Conservation (phyloP, 2,113 vertebrate genomes). For the Passer montanus region DNA sequence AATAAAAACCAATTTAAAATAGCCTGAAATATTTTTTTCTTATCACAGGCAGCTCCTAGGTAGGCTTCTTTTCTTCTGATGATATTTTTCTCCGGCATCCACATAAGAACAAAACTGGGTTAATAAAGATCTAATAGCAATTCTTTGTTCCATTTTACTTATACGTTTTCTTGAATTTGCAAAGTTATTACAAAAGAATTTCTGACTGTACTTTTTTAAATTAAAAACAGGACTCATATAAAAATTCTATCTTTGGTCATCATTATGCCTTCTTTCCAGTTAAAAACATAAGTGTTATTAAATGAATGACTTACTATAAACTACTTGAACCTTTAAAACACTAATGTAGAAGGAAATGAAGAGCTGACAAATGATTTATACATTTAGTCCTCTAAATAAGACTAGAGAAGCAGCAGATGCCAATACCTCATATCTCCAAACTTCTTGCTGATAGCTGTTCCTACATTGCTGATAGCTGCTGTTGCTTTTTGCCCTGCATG, state of each 20-base stretch:
- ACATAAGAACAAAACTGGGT: neutral
- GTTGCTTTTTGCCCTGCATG: constrained; percentile 93
- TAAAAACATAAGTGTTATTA: neutral
- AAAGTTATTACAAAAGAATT: neutral
- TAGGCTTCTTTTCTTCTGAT: neutral
- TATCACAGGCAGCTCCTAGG: neutral
- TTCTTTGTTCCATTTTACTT: neutral
- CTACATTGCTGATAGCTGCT: constrained; percentile 90
- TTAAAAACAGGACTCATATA: neutral
- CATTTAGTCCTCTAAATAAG: neutral
- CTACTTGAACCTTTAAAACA: neutral
- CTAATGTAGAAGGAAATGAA: neutral
- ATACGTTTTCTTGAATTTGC: neutral
- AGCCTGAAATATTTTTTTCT: neutral
- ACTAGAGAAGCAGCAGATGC: neutral
- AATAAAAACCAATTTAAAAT: neutral
- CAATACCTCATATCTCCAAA: constrained; percentile 95
- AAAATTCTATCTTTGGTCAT: neutral
- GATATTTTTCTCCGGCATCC: neutral
- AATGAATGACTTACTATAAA: neutral
- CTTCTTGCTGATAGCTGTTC: constrained; percentile 91
- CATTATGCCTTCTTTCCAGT: neutral
- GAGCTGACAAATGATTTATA: neutral
- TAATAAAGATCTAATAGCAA: neutral
- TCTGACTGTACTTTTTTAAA: neutral